A percentile compares a stretch with the other conserved stretches of the same genome.
phyloP scores from a whole-genome alignment of 1,140 invertebrate species.

The Hydropsyche tenuis region DNA sequence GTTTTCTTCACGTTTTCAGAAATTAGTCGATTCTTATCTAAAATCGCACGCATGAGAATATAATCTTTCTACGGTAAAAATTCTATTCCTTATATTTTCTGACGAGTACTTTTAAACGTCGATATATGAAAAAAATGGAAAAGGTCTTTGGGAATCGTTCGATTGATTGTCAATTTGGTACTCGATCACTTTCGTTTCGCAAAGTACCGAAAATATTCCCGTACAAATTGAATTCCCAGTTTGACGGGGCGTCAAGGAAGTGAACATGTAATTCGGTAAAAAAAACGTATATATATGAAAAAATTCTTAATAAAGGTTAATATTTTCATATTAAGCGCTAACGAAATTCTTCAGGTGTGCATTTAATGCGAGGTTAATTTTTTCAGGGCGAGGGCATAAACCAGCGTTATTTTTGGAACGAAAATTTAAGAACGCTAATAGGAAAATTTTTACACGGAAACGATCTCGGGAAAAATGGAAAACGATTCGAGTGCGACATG shows the following conservation, averaged over 20 bases:
- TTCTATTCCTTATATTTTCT: too few species aligned
- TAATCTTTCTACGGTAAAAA: too few species aligned
- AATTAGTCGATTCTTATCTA: conserved; percentile 10
- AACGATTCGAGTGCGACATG: conserved; percentile 17
- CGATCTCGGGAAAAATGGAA: conserved; percentile 2
- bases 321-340: neutral
- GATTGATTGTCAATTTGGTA: neutral
- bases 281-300: neutral
- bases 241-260: neutral
- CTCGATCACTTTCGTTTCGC: neutral
- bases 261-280: neutral
- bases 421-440: neutral
- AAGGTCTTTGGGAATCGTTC: neutral
- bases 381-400: too few species aligned
- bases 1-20: neutral
- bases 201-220: neutral
- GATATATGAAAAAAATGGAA: neutral
- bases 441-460: neutral
- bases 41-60: neutral
- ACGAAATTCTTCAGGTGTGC: neutral
- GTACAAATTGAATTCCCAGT: neutral
- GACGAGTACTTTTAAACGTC: too few species aligned
- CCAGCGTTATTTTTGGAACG: too few species aligned
- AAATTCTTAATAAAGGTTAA: neutral
- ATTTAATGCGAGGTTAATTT: neutral